Base-by-base conservation (phyloP, 2,113 vertebrate genomes). In the Halichoerus grypus region DNA sequence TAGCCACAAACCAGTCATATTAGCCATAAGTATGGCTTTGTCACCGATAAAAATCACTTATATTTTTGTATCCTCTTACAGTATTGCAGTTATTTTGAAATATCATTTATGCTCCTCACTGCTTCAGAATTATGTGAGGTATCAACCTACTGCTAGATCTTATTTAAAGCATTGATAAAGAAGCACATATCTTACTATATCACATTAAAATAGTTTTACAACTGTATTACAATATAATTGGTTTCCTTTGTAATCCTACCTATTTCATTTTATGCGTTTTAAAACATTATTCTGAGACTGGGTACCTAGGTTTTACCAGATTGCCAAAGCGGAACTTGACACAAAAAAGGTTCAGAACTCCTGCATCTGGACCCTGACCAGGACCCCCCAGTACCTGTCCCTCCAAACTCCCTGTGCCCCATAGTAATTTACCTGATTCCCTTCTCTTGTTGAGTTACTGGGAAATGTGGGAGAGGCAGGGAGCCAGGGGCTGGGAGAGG, bases 101-200 rank as follows among this genome's bases (percentile, higher is more conserved):
- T 80, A 95, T 61, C 55, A 87, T 94, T 95, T 94, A 90, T 82
- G 65, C 18, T 96, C 51, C 92, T 85, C 81, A 85, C 57, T 93
- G 49, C 42, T 55, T 94, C 76, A 94, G 85, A 98, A 95, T 97
- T 83, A 94, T 93, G n/a, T 86, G 80, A 71, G 80, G 33, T 65
- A 96, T 59, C 92, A 92, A 81, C 74, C 69, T 94, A 84, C 83
- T 65, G 95, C 83, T 96, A 94, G 90, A 94, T 94, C 81, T 97
- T 96, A 94, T 95, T 96, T 97, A 98, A 96, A 87, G 74, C 80
- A 96, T 81, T 97, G 96, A 92, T 97, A 96, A 96, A 93, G 79
- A 96, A 92, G n/a, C 71, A 77, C 69, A 74, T 92, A 92, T 87
- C 92, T 94, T 96, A 91, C 59, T 65, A 39, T 65, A 85, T 81